Evolutionary conservation across 2,113 vertebrate genomes (phyloP).

Genomic region (Natator depressus): DNA sequence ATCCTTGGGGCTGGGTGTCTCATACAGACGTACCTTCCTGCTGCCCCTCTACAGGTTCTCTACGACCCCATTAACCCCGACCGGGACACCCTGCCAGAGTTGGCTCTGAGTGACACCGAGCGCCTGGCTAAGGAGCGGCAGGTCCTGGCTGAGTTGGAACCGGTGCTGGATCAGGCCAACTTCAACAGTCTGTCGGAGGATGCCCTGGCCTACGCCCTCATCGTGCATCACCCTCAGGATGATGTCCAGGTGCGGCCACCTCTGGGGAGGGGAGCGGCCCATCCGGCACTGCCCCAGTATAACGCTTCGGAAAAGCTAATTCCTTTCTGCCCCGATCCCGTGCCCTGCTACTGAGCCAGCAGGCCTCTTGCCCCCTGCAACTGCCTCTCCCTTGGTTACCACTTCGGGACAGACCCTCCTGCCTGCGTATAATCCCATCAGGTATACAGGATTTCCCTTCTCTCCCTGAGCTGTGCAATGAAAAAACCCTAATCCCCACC

Average conservation of each 20-base stretch:
- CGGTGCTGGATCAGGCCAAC: constrained; percentile 75
- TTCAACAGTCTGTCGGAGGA: constrained; percentile 74
- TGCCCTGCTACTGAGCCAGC: background rate
- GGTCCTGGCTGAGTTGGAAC: constrained; percentile 64
- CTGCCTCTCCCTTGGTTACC: background rate
- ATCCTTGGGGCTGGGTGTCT: background rate
- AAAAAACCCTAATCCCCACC: background rate
- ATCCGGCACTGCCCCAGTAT: background rate
- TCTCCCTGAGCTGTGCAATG: background rate
- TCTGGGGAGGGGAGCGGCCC: background rate
- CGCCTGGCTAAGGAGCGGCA: constrained; percentile 68
- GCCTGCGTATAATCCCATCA: background rate
- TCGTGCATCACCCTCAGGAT: constrained; percentile 76
- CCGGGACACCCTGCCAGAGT: constrained; percentile 67
- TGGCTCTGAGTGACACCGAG: constrained; percentile 55
- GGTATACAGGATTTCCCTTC: background rate
- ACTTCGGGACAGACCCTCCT: background rate
- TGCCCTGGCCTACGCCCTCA: constrained; percentile 71
- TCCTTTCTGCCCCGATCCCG: background rate
- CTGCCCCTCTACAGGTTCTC: constrained; percentile 39
- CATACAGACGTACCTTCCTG: no score
- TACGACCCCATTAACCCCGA: constrained; percentile 79
- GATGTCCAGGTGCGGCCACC: constrained; percentile 70
- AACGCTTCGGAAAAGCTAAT: background rate
- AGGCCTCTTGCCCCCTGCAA: background rate